Base-by-base conservation (phyloP, 2,797 vertebrate species). In the Poeciliopsis presidionis region DNA sequence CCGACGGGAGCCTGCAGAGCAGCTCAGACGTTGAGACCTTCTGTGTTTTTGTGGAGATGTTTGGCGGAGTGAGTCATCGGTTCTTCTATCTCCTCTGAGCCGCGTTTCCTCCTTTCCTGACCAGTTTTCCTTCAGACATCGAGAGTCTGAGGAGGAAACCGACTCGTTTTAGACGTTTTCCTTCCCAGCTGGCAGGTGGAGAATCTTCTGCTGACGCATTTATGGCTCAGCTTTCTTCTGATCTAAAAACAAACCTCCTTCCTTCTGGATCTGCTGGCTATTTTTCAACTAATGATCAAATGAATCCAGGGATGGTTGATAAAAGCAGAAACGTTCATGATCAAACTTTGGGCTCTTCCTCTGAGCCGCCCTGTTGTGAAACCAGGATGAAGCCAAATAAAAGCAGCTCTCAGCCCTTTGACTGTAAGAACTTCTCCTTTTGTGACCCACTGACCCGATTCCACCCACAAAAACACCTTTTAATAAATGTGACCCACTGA, bases 381-480 rank as follows among this genome's bases (percentile, higher is more conserved):
- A 69, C 65, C 1, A 25, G 3, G 63, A 11, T 65, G 63, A 65
- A 69, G 65, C 1, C 0, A 43, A 67, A n/a, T 43, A 41, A 69
- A 25, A 25, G 39, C 65, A 69, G 8, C 63, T 69, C 65, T 69
- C 39, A 69, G 65, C 65, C 65, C 41, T 69, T 43, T 69, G 65
- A 69, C 65, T 69, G 39, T 43, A 43, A 69, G 39, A 69, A 43
- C 65, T 73, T 36, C 71, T 47, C 7, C 43, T 71, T 47, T 46
- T 18, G n/a, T 47, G 43, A 71, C 43, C 69, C 3, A 43, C 65
- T 69, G 65, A 69, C 65, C 65, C 11, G 9, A 13, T 13, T 13
- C 22, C n/a, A 7, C 13, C 63, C 39, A 41, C 63, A 67, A 25
- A 41, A 67, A 67, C 63, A 43, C 20, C 39, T 69, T 69, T 9